Conservation (phyloP, 2,888 invertebrate species). For the Meta bourneti region DNA sequence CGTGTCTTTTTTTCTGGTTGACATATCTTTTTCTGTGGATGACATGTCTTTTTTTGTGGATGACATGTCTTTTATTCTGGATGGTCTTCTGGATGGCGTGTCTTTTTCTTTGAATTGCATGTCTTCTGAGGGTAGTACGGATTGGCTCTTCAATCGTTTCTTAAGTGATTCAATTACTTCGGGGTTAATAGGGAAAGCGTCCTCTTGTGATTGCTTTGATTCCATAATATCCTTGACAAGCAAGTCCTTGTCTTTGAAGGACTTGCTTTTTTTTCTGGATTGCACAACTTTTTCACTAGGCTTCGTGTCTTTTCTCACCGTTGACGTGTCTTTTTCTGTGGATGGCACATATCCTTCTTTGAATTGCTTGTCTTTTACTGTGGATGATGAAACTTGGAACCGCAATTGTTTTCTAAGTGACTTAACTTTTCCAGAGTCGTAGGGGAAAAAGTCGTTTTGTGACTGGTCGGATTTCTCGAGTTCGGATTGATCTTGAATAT, state of each 20-base stretch:
- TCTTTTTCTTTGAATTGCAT: not conserved
- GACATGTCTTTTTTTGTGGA: too few relatives aligned
- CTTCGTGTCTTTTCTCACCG: not conserved
- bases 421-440: not conserved
- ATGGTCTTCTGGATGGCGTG: not conserved
- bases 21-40: not conserved
- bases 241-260: too few relatives aligned
- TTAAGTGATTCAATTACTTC: not conserved
- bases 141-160: not conserved
- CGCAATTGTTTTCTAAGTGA: not conserved
- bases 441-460: not conserved
- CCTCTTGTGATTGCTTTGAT: not conserved
- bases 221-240: not conserved
- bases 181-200: not conserved
- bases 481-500: too few relatives aligned
- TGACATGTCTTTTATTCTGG: too few relatives aligned
- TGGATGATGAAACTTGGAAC: not conserved
- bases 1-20: not conserved
- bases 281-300: not conserved
- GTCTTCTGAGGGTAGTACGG: not conserved
- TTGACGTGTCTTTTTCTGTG: too few relatives aligned
- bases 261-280: not conserved
- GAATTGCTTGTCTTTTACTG: too few relatives aligned
- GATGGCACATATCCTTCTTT: too few relatives aligned
- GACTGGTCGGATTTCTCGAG: too few relatives aligned